Evolutionary conservation across 23 tunicate genomes (phyloP), one percentile per base, ranked within the genome.

Genomic region (Ciona savignyi): DNA sequence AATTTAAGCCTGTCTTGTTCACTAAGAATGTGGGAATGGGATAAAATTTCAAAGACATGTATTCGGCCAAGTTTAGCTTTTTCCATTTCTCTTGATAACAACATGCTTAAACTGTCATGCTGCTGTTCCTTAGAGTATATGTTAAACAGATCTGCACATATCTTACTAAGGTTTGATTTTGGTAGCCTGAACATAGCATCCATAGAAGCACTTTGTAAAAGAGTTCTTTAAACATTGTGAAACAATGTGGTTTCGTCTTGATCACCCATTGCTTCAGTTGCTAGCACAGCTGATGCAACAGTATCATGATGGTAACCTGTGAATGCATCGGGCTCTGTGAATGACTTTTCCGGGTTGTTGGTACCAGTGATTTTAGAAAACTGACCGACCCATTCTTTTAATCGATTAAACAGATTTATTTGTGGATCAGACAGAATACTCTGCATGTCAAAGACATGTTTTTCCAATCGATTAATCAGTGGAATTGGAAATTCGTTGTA

Each of bases 401-500:
- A 25, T 3, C 23, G 21, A 21, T 60, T 51, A 2, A 51, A 70
- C 1, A 51, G 4, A 23, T 25, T 28, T 67, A 23, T n/a, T 31
- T 76, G 62, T 9, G 51, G 29, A 22, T 29, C 32, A 25, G 68
- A 2, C 60, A 82, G 69, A 32, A 82, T 66, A 29, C 75, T 76
- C 20, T 60, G 32, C 65, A 67, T 30, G 22, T 60, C 65, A 48
- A 82, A 82, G 21, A 74, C 35, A 48, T 82, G 70, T 34, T 82
- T 82, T 68, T 82, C 87, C 62, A 82, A 60, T 27, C 87, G 63
- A 67, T 82, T 82, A 3, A 82, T 82, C 22, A 82, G 63, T 28
- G 87, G 87, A 49, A 82, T 82, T 23, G 87, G 87, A 75, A 74
- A 82, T 31, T 77, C 72, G 2, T 75, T 29, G 62, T 67, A 82